Base-by-base conservation (phyloP, 2,888 invertebrate genomes). In the Bombylius major region DNA sequence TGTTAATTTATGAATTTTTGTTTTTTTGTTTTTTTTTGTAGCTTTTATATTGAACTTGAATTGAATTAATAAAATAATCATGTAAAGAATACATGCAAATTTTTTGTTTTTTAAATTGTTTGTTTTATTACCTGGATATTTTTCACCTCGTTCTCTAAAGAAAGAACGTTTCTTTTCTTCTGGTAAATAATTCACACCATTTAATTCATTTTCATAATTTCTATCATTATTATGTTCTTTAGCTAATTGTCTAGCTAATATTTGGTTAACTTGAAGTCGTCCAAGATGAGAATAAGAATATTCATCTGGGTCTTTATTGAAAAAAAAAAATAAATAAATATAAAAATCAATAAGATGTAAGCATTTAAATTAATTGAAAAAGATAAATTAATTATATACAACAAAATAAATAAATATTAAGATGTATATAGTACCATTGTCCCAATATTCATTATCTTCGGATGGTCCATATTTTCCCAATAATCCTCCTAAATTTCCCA, bases 81-180 rank as follows among this genome's bases (percentile, higher is more conserved):
- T 23, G 3, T 23, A 23, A 3, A 23, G 23, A 23, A 23, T 23
- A 23, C 23, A 23, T n/a, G n/a, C 23, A 23, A 2, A 3, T 36
- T 36, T 36, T 36, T 39, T 8, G 6, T 39, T 39, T 42, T 42
- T 42, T 42, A 11, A 11, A 11, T 42, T 11, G 11, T 42, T 11
- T 42, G 39, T 42, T 23, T 23, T 23, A 42, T 8, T 42, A 42
- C 39, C 39, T 11, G 4, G 8, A 60, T 67, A 68, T 59, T 69
- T 67, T 62, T 66, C 68, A 56, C 70, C 69, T 61, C 73, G 67
- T 63, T 74, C 72, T 56, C 72, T 69, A 64, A 73, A 73, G 55
- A 67, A 63, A 47, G 71, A 69, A 48, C 69, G 64, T 57, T 72
- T 71, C 47, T 69, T 67, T 60, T 70, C 69, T 56, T 70, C 67